These are phyloP conservation scores for Hirtodrosophila confusa DNA, from an alignment of 2,888 invertebrate species.

Conservation along the genomic window DNA sequence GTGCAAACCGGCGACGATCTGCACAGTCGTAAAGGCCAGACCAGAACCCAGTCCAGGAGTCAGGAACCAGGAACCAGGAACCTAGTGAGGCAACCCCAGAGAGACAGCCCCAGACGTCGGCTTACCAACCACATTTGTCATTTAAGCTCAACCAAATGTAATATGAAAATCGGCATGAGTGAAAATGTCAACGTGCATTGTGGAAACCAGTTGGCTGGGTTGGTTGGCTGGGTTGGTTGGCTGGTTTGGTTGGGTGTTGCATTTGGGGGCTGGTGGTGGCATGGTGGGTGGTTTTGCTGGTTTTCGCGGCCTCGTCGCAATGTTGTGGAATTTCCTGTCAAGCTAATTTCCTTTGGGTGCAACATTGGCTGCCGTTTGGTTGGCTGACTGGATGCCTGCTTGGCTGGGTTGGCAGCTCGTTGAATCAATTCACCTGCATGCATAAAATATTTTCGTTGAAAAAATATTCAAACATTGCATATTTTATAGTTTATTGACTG, in stretches of 20 bases:
- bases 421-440: slow-evolving; percentile 78
- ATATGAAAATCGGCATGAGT: slow-evolving; percentile 75
- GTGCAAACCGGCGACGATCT: slow-evolving; percentile 48
- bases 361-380: slow-evolving; percentile 51
- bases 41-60: neutral
- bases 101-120: slow-evolving; percentile 64
- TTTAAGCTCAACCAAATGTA: slow-evolving; percentile 77
- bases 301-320: slow-evolving; percentile 46
- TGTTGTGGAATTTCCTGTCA: slow-evolving; percentile 81
- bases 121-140: slow-evolving; percentile 77
- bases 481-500: slow-evolving; percentile 78
- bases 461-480: slow-evolving; percentile 72
- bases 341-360: slow-evolving; percentile 81
- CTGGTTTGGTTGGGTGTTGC: too few relatives aligned
- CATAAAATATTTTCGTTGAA: slow-evolving; percentile 69
- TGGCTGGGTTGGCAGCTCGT: slow-evolving; percentile 61
- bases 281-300: slow-evolving; percentile 37
- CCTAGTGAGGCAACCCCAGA: slow-evolving; percentile 4
- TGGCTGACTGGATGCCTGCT: slow-evolving; percentile 40
- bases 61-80: neutral
- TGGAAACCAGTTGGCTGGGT: slow-evolving; percentile 34
- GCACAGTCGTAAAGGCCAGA: slow-evolving; percentile 6
- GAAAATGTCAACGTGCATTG: slow-evolving; percentile 72
- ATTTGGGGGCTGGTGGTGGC: too few relatives aligned
- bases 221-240: neutral